Evolutionary conservation across 2,888 invertebrate genomes (phyloP).

Genomic region (Lordiphosa fenestrarum): DNA sequence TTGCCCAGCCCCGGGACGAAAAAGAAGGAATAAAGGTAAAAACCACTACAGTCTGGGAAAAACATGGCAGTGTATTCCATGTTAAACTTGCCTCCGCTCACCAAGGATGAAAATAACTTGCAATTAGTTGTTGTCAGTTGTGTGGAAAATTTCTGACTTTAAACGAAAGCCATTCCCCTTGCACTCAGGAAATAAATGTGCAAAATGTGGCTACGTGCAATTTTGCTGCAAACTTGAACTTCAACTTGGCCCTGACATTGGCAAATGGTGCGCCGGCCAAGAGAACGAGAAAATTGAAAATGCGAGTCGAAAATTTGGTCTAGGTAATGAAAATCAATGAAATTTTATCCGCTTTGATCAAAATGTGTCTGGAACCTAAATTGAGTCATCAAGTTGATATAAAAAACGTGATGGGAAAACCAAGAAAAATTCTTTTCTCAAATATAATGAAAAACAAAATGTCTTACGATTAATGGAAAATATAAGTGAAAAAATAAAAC

Average conservation of each 20-base stretch:
- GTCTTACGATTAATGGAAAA: not conserved
- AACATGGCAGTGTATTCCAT: conserved; percentile 33
- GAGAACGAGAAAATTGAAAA: conserved; percentile 9
- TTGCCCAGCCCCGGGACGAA: conserved; percentile 20
- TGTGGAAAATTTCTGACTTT: conserved; percentile 25
- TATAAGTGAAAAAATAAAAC: not conserved
- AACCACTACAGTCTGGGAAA: conserved; percentile 21
- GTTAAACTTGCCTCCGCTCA: conserved; percentile 25
- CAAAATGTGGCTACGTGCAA: conserved; percentile 30
- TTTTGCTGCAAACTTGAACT: conserved; percentile 51
- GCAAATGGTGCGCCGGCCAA: conserved; percentile 33
- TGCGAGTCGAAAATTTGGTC: conserved; percentile 48
- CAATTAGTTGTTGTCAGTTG: conserved; percentile 63
- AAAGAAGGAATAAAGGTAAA: conserved; percentile 25
- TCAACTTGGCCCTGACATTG: conserved; percentile 51
- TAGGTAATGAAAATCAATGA: conserved; percentile 61
- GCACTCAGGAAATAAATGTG: conserved; percentile 34
- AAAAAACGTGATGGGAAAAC: conserved; percentile 27
- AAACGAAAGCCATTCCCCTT: conserved; percentile 9
- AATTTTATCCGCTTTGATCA: conserved; percentile 18
- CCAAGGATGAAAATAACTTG: conserved; percentile 48
- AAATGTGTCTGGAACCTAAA: conserved; percentile 49
- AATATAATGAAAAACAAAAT: conserved; percentile 7
- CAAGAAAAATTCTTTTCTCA: not conserved
- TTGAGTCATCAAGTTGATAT: conserved; percentile 37